Percentiles rank a stretch among this genome's conserved stretches.
Evolutionary conservation across 2,113 vertebrate genomes (phyloP).

Genomic region (Perca fluviatilis): DNA sequence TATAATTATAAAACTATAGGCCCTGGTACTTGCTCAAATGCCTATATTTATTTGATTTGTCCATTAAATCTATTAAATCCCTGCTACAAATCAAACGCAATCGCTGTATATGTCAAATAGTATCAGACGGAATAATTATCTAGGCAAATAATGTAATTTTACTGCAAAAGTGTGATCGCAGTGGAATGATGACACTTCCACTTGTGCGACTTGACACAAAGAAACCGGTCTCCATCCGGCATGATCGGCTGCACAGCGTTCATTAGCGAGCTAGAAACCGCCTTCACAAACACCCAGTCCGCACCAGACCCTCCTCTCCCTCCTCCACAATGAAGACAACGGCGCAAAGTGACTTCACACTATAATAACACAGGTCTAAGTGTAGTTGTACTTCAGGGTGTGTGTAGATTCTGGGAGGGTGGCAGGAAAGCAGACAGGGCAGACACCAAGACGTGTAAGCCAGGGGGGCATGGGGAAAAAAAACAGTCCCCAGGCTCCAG

Average conservation of each 20-base stretch:
- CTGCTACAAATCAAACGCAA: background rate
- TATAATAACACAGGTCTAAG: background rate
- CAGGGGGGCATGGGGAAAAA: conserved; percentile 46
- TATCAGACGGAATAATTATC: background rate
- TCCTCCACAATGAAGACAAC: conserved; percentile 10
- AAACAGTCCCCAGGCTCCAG: conserved; percentile 52
- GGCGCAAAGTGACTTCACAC: background rate
- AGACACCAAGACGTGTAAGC: conserved; percentile 42
- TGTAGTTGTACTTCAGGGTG: conserved; percentile 37
- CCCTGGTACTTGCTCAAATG: background rate
- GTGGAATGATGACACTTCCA: conserved; percentile 57
- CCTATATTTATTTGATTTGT: background rate
- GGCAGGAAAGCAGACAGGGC: conserved; percentile 32
- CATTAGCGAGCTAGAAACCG: conserved; percentile 59
- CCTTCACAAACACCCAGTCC: conserved; percentile 12
- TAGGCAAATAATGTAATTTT: background rate
- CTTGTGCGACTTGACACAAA: conserved; percentile 78
- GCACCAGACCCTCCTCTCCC: conserved; percentile 6
- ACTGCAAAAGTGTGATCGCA: background rate
- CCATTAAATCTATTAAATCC: background rate
- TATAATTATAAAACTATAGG: background rate
- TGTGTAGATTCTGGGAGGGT: conserved; percentile 27
- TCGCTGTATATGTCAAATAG: background rate
- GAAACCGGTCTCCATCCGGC: conserved; percentile 70
- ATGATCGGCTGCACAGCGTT: conserved; percentile 32